Conservation (phyloP, 1,140 invertebrate genomes). For the Pachypeltis micranthus region DNA sequence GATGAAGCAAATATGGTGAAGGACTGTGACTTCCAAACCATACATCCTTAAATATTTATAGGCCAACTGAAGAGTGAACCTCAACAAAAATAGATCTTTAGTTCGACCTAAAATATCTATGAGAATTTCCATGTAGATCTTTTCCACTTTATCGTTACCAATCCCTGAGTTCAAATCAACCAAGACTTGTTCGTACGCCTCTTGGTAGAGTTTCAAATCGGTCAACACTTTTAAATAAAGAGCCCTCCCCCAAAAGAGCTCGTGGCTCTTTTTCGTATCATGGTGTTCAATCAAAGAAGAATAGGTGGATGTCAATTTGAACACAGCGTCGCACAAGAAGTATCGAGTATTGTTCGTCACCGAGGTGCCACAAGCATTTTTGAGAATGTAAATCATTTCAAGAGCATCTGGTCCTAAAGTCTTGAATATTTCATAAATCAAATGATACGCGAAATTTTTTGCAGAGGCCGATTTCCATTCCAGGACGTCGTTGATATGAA, state of each 20-base stretch:
- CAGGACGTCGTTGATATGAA: neutral
- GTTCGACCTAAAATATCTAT: neutral
- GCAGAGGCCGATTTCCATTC: neutral
- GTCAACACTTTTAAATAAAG: slow-evolving; percentile 2
- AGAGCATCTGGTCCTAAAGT: neutral
- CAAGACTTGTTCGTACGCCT: neutral
- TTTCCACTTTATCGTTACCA: neutral
- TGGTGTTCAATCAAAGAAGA: neutral
- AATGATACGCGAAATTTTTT: neutral
- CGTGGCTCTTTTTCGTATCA: neutral
- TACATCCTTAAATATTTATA: neutral
- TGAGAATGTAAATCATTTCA: neutral
- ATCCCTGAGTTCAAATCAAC: neutral
- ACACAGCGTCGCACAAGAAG: neutral
- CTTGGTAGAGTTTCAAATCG: neutral
- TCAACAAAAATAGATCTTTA: neutral
- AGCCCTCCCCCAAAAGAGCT: neutral
- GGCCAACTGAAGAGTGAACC: neutral
- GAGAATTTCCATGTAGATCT: neutral
- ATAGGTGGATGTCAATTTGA: neutral
- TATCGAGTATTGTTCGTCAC: neutral
- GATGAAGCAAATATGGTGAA: neutral
- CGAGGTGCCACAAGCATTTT: neutral
- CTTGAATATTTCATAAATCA: neutral
- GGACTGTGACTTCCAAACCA: neutral